Base-by-base conservation (phyloP, 2,888 invertebrate species). In the Eilema sororculum region DNA sequence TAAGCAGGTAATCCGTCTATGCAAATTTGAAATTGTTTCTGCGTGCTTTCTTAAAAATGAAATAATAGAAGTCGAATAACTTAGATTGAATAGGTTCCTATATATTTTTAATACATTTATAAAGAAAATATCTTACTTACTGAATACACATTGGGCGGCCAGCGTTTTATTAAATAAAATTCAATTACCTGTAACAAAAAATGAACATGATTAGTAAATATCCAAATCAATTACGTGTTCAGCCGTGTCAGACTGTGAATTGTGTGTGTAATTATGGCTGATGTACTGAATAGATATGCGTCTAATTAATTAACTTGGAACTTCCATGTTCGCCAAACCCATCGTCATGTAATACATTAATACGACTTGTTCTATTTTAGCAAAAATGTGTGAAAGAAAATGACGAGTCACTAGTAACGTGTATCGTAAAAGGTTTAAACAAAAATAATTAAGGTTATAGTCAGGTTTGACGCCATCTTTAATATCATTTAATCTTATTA, bases 101-200 rank as follows among this genome's bases (percentile, higher is more conserved):
- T n/a, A n/a, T n/a, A n/a, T n/a, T n/a, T n/a, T n/a, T n/a, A n/a
- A n/a, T n/a, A n/a, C n/a, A n/a, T n/a, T n/a, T n/a, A n/a, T 28
- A 2, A 28, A 28, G 5, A 28, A 28, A 28, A 28, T 28, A 28
- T n/a, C n/a, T n/a, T 28, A 28, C 28, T 28, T 28, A 28, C 28
- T 28, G 3, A 28, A 28, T 28, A 28, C 28, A 28, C n/a, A n/a
- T n/a, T n/a, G n/a, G n/a, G n/a, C n/a, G n/a, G n/a, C n/a, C n/a
- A 22, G 33, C 16, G 2, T n/a, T 52, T 46, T 2, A n/a, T 8
- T 24, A 62, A 24, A 16, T 20, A 37, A 20, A 20, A 37, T 8
- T 37, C 10, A 41, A 41, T 64, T 52, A 78, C 78, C 78, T 78
- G 79, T 60, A 78, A 78, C 77, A 68, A 73, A 76, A 68, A 33